Base-by-base conservation (phyloP, 2,797 vertebrate genomes). In the Tragelaphus oryx region DNA sequence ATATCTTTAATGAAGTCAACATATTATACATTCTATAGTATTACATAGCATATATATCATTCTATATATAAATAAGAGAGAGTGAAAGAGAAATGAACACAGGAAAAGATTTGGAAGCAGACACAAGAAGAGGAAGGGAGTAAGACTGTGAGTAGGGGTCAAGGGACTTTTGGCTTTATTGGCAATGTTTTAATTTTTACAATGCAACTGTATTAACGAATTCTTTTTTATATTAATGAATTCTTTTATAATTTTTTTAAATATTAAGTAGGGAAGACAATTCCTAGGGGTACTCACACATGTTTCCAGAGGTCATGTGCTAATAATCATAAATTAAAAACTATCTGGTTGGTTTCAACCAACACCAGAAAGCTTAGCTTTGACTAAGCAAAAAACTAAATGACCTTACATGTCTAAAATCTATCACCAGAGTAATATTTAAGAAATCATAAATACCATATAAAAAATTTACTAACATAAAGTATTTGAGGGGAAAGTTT, bases 1-100 rank as follows among this genome's bases (percentile, higher is more conserved):
- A 71, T 68, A 89, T 81, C n/a, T 95, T 91, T 78, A 97, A 87
- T 78, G 81, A 93, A 89, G 65, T 94, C 22, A 94, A 94, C 92
- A 44, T 30, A 92, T 52, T 87, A 89, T 26, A 30, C 4, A 78
- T 44, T 85, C 71, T 54, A 75, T 10, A 94, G 68, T 68, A 65
- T 20, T 16, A 68, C 22, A 74, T 4, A 85, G 44, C 60, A 87
- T 22, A 83, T 44, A 41, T 76, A 41, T 30, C 17, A 60, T 74
- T 18, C 60, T 62, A 54, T 12, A 65, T 9, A n/a, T 18, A 18
- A 68, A 13, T 26, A 62, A 46, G 52, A 84, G 46, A 78, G 2
- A 80, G n/a, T 30, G 12, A 71, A 75, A 65, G 9, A 54, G 62
- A 76, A 41, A 82, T 9, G 84, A 60, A 22, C 28, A 78, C 3